These are phyloP conservation scores for Emydura subglobosa DNA, from an alignment of 2,113 vertebrate species.

Conservation along the genomic window DNA sequence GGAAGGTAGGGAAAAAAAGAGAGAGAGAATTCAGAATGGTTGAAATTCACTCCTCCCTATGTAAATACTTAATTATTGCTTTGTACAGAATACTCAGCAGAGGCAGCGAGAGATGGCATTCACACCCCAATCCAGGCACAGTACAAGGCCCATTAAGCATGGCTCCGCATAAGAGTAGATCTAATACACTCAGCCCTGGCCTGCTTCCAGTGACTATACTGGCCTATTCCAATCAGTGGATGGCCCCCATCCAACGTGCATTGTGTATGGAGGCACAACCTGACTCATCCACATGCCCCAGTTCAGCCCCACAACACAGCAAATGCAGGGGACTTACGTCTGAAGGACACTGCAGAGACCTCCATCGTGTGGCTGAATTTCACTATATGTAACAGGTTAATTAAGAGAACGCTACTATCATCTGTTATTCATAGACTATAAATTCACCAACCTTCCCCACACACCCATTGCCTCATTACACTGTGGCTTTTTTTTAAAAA, in stretches of 20 bases:
- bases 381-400: constrained; percentile 32
- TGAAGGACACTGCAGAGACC: not conserved
- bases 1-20: not conserved
- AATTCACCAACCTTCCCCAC: constrained; percentile 20
- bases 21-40: constrained; percentile 51
- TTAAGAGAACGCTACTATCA: constrained; percentile 48
- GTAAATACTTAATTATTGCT: constrained; percentile 63
- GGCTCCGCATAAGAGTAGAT: constrained; percentile 73
- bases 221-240: constrained; percentile 54
- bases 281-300: not conserved
- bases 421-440: constrained; percentile 52
- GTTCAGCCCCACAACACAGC: not conserved
- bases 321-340: not conserved
- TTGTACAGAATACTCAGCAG: not conserved
- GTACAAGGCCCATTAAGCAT: constrained; percentile 72
- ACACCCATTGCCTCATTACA: not conserved
- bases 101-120: constrained; percentile 59
- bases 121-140: constrained; percentile 73
- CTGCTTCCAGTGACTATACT: constrained; percentile 55
- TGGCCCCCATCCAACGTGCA: not conserved
- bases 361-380: constrained; percentile 6
- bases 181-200: constrained; percentile 69
- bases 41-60: constrained; percentile 64
- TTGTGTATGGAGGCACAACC: not conserved
- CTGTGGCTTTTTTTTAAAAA: not conserved